A percentile compares a stretch with the other conserved stretches of the same genome.
Evolutionary conservation across 1,140 invertebrate genomes (phyloP).

Genomic region (Brachionus asplanchnoidis): DNA sequence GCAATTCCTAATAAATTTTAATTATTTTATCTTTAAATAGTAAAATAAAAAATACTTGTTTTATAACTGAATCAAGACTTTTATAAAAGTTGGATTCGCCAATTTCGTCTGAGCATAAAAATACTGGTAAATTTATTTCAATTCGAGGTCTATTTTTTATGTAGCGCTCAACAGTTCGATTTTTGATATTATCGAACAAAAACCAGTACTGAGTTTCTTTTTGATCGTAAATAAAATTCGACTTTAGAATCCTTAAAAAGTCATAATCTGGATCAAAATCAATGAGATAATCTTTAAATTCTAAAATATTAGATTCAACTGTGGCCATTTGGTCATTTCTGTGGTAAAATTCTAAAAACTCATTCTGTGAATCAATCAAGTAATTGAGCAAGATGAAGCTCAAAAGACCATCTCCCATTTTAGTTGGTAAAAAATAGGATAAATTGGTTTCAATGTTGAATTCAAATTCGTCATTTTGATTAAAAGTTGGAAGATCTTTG

Average conservation of each 20-base stretch:
- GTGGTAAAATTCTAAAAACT: not conserved
- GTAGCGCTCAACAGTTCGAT: not conserved
- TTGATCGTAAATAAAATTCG: conserved; percentile 15
- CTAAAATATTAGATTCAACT: not conserved
- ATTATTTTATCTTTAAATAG: not conserved
- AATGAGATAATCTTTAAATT: not conserved
- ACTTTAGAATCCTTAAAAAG: conserved; percentile 2
- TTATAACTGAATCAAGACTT: not conserved
- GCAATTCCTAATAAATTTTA: not conserved
- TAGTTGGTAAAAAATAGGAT: not conserved
- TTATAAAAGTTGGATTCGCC: not conserved
- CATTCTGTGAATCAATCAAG: not conserved
- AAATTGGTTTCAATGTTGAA: not conserved
- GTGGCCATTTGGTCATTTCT: not conserved
- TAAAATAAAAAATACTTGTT: conserved; percentile 9
- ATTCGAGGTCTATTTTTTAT: not conserved
- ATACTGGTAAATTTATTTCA: not conserved
- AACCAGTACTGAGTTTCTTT: conserved; percentile 2
- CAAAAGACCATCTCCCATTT: not conserved
- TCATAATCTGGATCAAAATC: not conserved
- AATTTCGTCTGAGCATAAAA: not conserved
- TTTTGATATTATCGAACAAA: not conserved
- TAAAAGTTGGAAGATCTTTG: not conserved
- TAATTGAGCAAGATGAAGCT: not conserved
- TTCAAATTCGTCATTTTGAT: not conserved